Evolutionary conservation across 2,888 invertebrate species (phyloP).

Genomic region (Ectemnius continuus): DNA sequence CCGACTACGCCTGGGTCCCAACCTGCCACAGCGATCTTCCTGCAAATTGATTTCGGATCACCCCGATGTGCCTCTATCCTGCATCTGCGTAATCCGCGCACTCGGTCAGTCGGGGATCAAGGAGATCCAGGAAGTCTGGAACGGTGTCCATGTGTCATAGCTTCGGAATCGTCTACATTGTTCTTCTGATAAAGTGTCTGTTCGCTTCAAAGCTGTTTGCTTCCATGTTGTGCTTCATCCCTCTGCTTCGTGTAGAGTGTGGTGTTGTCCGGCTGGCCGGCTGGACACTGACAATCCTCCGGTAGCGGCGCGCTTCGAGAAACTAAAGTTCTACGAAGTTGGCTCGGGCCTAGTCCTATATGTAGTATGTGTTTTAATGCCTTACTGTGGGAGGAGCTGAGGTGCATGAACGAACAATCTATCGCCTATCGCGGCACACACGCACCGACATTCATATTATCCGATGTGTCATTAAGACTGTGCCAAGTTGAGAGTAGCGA

Average conservation of each 20-base stretch:
- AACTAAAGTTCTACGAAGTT: slow-evolving; percentile 29
- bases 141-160: slow-evolving; percentile 19
- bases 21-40: slow-evolving; percentile 51
- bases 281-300: not conserved
- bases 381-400: slow-evolving; percentile 45
- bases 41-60: slow-evolving; percentile 53
- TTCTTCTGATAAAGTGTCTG: slow-evolving; percentile 16
- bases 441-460: slow-evolving; percentile 45
- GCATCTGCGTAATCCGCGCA: slow-evolving; percentile 31
- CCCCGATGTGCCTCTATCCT: slow-evolving; percentile 39
- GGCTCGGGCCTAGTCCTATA: slow-evolving; percentile 8
- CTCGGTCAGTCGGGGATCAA: slow-evolving; percentile 15
- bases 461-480: slow-evolving; percentile 42
- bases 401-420: slow-evolving; percentile 33
- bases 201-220: slow-evolving; percentile 1
- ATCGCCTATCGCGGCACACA: slow-evolving; percentile 29
- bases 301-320: slow-evolving; percentile 10
- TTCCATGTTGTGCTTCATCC: not conserved
- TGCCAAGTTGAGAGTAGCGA: slow-evolving; percentile 44
- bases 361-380: slow-evolving; percentile 28
- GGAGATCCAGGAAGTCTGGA: slow-evolving; percentile 19
- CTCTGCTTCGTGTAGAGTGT: not conserved
- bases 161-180: slow-evolving; percentile 22
- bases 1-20: slow-evolving; percentile 44
- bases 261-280: not conserved